These are phyloP conservation scores for Laticauda laticaudata DNA, from an alignment of 2,113 vertebrate species.

Conservation along the genomic window DNA sequence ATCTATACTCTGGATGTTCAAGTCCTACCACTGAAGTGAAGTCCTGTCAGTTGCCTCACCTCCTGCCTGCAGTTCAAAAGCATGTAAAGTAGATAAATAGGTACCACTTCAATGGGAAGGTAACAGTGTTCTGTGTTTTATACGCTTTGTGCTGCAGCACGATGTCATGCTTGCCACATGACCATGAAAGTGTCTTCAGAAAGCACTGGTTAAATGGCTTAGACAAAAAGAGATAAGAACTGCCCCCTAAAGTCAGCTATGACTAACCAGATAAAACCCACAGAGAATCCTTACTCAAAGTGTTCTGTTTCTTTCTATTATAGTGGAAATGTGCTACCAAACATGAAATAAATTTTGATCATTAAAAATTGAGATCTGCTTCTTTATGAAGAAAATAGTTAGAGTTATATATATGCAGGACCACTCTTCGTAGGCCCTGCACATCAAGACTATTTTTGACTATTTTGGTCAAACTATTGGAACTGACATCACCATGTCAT, in stretches of 20 bases:
- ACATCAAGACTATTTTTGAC: background rate
- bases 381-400: background rate
- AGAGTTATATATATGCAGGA: background rate
- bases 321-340: background rate
- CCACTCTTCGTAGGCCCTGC: background rate
- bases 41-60: background rate
- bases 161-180: background rate
- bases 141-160: background rate
- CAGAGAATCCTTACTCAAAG: background rate
- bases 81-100: background rate
- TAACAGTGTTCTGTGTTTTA: background rate
- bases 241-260: background rate
- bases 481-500: slow-evolving; percentile 51
- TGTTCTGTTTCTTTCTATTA: background rate
- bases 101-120: background rate
- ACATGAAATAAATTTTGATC: background rate
- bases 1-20: background rate
- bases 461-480: slow-evolving; percentile 48
- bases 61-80: background rate
- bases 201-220: background rate
- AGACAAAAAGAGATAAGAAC: background rate
- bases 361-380: background rate
- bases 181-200: background rate
- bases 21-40: background rate
- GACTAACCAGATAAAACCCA: background rate